Conservation (phyloP, 2,888 invertebrate species). For the Cyaniris semiargus region DNA sequence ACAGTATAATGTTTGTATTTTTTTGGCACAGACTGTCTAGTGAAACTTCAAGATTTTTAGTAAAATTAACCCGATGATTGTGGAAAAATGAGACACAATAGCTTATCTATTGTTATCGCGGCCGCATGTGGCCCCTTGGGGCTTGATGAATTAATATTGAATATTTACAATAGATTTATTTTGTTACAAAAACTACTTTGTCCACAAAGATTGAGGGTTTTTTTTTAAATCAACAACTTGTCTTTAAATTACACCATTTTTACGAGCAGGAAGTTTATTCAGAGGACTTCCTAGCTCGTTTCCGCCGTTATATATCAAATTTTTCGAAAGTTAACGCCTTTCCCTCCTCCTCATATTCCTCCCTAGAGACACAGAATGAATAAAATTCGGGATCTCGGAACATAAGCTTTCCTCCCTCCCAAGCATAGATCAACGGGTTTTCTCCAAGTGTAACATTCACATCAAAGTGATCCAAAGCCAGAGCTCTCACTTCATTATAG, state of each 20-base stretch:
- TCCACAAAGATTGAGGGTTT: too few relatives aligned
- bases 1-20: too few relatives aligned
- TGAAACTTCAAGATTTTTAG: too few relatives aligned
- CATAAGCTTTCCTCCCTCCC: conserved; percentile 92
- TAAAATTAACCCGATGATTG: too few relatives aligned
- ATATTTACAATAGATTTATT: neutral
- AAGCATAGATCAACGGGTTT: conserved; percentile 91
- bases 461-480: conserved; percentile 88
- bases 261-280: conserved; percentile 57
- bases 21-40: too few relatives aligned
- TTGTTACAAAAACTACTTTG: neutral
- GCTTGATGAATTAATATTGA: too few relatives aligned
- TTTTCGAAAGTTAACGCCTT: conserved; percentile 77
- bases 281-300: conserved; percentile 64
- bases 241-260: conserved; percentile 42
- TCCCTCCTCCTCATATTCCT: conserved; percentile 95
- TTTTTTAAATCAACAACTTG: neutral
- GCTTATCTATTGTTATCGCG: too few relatives aligned
- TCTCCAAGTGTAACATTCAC: conserved; percentile 83
- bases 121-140: too few relatives aligned
- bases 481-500: conserved; percentile 85
- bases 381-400: conserved; percentile 87
- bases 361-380: conserved; percentile 86
- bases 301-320: conserved; percentile 76
- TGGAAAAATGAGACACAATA: too few relatives aligned